A percentile compares a stretch with the other conserved stretches of the same genome.
These are phyloP conservation scores for Caerostris darwini DNA, from an alignment of 1,140 invertebrate genomes.

Conservation along the genomic window DNA sequence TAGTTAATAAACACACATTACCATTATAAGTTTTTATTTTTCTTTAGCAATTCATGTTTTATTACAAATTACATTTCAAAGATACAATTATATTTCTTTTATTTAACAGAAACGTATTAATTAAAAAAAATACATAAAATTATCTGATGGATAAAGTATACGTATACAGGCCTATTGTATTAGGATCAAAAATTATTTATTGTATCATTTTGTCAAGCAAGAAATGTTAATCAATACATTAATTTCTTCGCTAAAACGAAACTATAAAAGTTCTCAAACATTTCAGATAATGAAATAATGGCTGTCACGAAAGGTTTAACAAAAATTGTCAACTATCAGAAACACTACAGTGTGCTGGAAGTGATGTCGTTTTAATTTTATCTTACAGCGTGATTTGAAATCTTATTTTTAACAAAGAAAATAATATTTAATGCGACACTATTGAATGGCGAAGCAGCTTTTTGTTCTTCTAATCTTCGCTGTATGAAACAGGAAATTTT, in stretches of 20 bases:
- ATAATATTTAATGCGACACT: neutral
- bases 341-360: neutral
- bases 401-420: neutral
- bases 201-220: neutral
- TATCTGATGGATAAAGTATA: too few species aligned
- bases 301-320: neutral
- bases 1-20: too few species aligned
- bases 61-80: too few species aligned
- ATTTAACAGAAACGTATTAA: too few species aligned
- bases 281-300: neutral
- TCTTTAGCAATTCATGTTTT: too few species aligned
- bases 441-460: too few species aligned
- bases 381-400: neutral
- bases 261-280: neutral
- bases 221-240: neutral
- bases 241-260: neutral
- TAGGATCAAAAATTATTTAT: too few species aligned
- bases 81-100: too few species aligned
- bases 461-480: too few species aligned
- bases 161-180: too few species aligned
- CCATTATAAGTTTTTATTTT: too few species aligned
- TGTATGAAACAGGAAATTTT: neutral
- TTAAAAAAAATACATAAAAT: too few species aligned
- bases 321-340: neutral
- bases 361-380: neutral